Conservation (phyloP, 64 coral and sea anemone species). For the Anthopleura sola region DNA sequence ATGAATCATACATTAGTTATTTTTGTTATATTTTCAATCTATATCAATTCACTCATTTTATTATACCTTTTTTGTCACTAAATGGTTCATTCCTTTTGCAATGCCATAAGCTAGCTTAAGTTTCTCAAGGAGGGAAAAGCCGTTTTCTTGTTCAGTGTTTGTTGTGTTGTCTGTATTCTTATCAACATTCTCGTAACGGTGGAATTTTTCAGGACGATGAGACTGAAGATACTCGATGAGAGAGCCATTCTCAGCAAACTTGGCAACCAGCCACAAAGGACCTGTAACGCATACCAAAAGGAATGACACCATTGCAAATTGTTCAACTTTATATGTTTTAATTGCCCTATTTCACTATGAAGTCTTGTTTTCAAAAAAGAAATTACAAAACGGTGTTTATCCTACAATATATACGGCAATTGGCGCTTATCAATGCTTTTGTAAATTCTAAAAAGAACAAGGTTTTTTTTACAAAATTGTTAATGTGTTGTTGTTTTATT, state of each 20-base stretch:
- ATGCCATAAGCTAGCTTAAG: slow-evolving; percentile 57
- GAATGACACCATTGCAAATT: background rate
- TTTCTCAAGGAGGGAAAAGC: slow-evolving; percentile 24
- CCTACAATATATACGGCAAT: no score
- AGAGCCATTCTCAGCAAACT: slow-evolving; percentile 14
- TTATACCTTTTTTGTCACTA: slow-evolving; percentile 36
- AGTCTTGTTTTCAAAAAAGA: no score
- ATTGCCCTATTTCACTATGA: no score
- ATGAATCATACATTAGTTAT: background rate
- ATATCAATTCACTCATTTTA: no score
- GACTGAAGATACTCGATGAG: background rate
- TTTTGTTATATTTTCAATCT: background rate
- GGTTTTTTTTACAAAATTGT: no score
- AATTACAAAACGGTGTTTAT: no score
- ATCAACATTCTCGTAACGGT: background rate
- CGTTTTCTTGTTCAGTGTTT: background rate
- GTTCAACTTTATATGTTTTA: background rate
- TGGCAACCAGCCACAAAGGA: slow-evolving; percentile 14
- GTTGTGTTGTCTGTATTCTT: background rate
- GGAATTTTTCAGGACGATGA: background rate
- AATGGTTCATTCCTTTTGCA: slow-evolving; percentile 68
- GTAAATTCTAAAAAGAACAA: no score
- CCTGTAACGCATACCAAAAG: background rate
- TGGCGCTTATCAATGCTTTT: no score
- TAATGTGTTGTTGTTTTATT: no score